phyloP scores from a whole-genome alignment of 2,113 vertebrate species.

The Miniopterus natalensis region DNA sequence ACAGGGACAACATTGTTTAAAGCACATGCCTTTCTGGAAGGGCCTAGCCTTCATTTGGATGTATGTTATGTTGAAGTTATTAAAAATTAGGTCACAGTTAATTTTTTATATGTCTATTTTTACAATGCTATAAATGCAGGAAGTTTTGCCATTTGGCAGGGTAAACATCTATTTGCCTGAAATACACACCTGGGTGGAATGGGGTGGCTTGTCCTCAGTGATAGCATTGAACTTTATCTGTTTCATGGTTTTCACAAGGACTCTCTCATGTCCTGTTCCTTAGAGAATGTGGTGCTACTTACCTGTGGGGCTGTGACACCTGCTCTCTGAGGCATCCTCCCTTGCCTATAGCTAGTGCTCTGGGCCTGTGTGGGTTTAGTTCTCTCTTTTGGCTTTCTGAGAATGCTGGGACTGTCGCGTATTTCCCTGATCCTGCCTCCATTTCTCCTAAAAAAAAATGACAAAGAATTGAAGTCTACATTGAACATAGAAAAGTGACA shows the following conservation, averaged over 20 bases:
- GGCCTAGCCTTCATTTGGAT: neutral
- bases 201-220: neutral
- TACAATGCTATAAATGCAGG: neutral
- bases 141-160: neutral
- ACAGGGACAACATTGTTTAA: neutral
- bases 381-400: neutral
- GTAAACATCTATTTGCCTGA: neutral
- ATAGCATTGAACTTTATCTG: neutral
- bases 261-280: neutral
- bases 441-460: neutral
- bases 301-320: neutral
- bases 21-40: neutral
- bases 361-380: neutral
- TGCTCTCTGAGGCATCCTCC: neutral
- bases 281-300: neutral
- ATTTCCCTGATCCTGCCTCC: neutral
- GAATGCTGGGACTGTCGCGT: neutral
- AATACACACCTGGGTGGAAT: neutral
- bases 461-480: neutral
- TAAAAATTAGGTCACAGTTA: conserved; percentile 31
- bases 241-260: neutral
- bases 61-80: neutral
- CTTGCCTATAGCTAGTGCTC: neutral
- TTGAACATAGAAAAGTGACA: neutral
- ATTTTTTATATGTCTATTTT: neutral